Base-by-base conservation (phyloP, 2,113 vertebrate species). In the Peromyscus maniculatus region DNA sequence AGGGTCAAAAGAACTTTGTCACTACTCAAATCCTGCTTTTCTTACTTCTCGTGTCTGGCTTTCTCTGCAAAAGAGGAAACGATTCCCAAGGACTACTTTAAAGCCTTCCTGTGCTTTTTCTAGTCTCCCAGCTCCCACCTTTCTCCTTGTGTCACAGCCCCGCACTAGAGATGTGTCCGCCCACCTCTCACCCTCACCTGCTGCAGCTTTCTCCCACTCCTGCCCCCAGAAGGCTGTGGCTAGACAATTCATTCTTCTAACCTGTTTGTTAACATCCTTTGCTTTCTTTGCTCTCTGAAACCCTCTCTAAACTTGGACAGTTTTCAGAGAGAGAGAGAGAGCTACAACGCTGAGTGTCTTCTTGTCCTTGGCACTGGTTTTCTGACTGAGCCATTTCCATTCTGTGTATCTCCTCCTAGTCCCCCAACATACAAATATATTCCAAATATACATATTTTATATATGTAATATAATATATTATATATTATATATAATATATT, bases 201-300 rank as follows among this genome's bases (percentile, higher is more conserved):
- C 12, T 26, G 0, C 16, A 10, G 8, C 12, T 6, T 55, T 39
- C 12, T 66, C 31, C 75, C 3, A n/a, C 1, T 22, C 24, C 36
- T 52, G 24, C 19, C 52, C n/a, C 31, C n/a, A 7, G 17, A 22
- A 3, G 1, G 13, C 19, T 0, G 13, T 5, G 46, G 3, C 24
- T 87, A 17, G 6, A 16, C 28, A 39, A 26, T 7, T 90, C 86
- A 52, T 8, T n/a, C 33, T 78, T 31, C 24, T 71, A 0, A 6
- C 57, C 66, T 66, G 0, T 28, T 15, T 57, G 57, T 86, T 55
- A 91, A 36, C 36, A 77, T 59, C 13, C 57, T 8, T 8, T 33
- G 8, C 12, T 52, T 26, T 62, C 67, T 93, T 83, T n/a, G 59
- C 31, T 74, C 33, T 59, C 31, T 77, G 1, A 11, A 84, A 7